Evolutionary conservation across 92 coral and sea anemone species (phyloP).

Genomic region (Hydrozoanthus gracilis): DNA sequence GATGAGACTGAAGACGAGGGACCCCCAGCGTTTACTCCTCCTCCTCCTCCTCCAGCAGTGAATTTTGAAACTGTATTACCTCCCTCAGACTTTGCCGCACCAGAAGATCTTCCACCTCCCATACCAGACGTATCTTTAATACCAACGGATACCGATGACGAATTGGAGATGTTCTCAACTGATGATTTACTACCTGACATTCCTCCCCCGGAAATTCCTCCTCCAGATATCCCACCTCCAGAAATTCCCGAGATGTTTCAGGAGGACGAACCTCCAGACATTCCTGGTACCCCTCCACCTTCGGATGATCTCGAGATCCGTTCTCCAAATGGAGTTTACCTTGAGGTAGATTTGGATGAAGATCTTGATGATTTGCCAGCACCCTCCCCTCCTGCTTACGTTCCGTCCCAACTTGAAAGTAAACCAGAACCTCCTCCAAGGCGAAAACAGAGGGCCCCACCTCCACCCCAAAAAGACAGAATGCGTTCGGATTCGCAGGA

Average conservation of each 20-base stretch:
- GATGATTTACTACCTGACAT: slow-evolving; percentile 31
- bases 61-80: slow-evolving; percentile 58
- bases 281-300: slow-evolving; percentile 81
- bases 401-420: slow-evolving; percentile 60
- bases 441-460: slow-evolving; percentile 68
- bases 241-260: slow-evolving; percentile 55
- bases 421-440: slow-evolving; percentile 70
- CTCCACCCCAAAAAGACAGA: slow-evolving; percentile 69
- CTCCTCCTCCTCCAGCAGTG: slow-evolving; percentile 66
- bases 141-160: slow-evolving; percentile 16
- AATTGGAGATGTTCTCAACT: not conserved
- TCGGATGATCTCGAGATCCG: slow-evolving; percentile 61
- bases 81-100: slow-evolving; percentile 36
- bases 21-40: slow-evolving; percentile 53
- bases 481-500: slow-evolving; percentile 76
- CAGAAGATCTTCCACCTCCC: slow-evolving; percentile 40
- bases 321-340: slow-evolving; percentile 52
- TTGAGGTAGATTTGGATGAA: slow-evolving; percentile 50
- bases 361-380: slow-evolving; percentile 51
- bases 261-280: slow-evolving; percentile 66
- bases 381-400: slow-evolving; percentile 63
- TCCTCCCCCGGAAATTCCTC: slow-evolving; percentile 76
- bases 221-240: slow-evolving; percentile 57
- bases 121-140: slow-evolving; percentile 27
- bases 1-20: slow-evolving; percentile 69